Base-by-base conservation (phyloP, 1,140 invertebrate species). In the Thaumetopoea pityocampa region DNA sequence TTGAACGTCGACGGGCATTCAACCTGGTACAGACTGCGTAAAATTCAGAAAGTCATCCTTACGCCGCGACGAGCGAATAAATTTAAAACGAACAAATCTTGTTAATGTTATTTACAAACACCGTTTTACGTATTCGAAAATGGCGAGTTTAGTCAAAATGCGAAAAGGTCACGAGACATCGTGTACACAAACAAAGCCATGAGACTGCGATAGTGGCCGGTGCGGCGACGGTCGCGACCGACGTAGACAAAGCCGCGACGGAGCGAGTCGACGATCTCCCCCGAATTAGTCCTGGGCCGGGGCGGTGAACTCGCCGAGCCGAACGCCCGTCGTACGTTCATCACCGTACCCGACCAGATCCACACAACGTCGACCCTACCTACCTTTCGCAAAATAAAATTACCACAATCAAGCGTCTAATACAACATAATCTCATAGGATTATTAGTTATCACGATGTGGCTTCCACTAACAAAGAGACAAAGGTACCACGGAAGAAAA, bases 251-350 rank as follows among this genome's bases (percentile, higher is more conserved):
- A 80, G 79, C 73, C 67, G 59, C 58, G 66, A 53, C 66, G 58
- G 33, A 51, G 55, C 64, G 63, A 80, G 74, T 83, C 79, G 74
- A 67, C 76, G 76, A 77, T 81, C 76, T 79, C 74, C 79, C 73
- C 79, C 70, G 67, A 84, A 79, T 81, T 81, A 79, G 74, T 79
- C 77, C 72, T 79, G 77, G 69, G 70, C 65, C 62, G 60, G 79
- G 79, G 69, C 79, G 72, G 63, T 79, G 77, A 81, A 74, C 79
- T 62, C 57, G 47, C 48, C 17, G 20, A 50, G 60, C 44, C 47
- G 53, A 58, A 54, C 63, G 51, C 57, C 44, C 30, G 54, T 33
- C 51, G 41, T 47, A 48, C 51, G 46, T 53, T 53, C 47, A 40
- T 40, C 35, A 56, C 45, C 26, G 33, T 27, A 30, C 32, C 35